Conservation (phyloP, 2,888 invertebrate genomes). For the Macroteleia sp. region DNA sequence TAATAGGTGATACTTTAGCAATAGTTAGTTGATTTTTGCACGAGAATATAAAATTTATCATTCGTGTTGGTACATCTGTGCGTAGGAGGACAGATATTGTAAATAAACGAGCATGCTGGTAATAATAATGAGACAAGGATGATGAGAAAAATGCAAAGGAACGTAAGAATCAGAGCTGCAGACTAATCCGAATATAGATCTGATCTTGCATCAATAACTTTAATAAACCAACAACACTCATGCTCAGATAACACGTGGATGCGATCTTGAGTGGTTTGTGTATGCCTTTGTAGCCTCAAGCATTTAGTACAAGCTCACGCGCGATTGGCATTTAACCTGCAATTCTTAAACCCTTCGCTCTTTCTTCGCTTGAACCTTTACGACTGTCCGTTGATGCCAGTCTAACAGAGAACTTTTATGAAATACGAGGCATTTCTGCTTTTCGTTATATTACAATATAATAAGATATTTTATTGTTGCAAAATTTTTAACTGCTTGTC, state of each 20-base stretch:
- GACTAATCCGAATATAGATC: slow-evolving; percentile 79
- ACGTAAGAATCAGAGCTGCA: slow-evolving; percentile 67
- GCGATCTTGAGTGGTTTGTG: slow-evolving; percentile 65
- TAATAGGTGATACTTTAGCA: background rate
- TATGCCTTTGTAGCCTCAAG: slow-evolving; percentile 67
- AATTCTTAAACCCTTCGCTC: slow-evolving; percentile 68
- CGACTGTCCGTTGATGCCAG: slow-evolving; percentile 63
- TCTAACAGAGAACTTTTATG: slow-evolving; percentile 59
- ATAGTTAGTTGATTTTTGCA: slow-evolving; percentile 17
- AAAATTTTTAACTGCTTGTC: slow-evolving; percentile 40
- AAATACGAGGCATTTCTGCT: slow-evolving; percentile 63
- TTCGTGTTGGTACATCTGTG: slow-evolving; percentile 7
- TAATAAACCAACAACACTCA: slow-evolving; percentile 79
- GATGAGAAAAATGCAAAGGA: slow-evolving; percentile 57
- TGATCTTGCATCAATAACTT: slow-evolving; percentile 79
- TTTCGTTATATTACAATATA: slow-evolving; percentile 61
- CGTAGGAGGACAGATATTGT: slow-evolving; percentile 52
- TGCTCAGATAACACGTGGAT: slow-evolving; percentile 68
- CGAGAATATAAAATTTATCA: slow-evolving; percentile 17
- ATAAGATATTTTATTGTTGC: slow-evolving; percentile 54
- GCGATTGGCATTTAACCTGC: slow-evolving; percentile 77
- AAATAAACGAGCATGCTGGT: slow-evolving; percentile 61
- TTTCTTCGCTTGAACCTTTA: slow-evolving; percentile 65
- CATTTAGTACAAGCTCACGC: slow-evolving; percentile 72
- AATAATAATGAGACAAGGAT: slow-evolving; percentile 64